Percentiles rank a stretch among this genome's conserved stretches.
These are phyloP conservation scores for Mycalesis mineus DNA, from an alignment of 2,888 invertebrate species.

Conservation along the genomic window DNA sequence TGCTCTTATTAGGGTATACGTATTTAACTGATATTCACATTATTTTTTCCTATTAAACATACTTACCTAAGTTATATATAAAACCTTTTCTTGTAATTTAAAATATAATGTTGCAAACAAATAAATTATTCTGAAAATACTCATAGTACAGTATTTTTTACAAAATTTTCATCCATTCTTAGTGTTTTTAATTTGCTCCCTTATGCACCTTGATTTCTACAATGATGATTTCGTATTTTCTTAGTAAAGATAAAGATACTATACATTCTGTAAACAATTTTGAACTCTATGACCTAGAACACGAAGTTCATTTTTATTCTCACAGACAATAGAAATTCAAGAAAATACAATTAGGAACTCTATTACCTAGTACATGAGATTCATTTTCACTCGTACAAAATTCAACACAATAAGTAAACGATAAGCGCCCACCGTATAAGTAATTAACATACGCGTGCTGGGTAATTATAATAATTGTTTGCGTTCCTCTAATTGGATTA, in stretches of 20 bases:
- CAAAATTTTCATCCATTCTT: background rate
- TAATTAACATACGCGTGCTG: slow-evolving; percentile 33
- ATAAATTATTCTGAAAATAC: too few relatives aligned
- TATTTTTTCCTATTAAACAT: too few relatives aligned
- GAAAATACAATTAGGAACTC: too few relatives aligned
- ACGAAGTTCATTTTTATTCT: background rate
- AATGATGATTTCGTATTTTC: background rate
- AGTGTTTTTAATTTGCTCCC: background rate
- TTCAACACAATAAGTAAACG: background rate
- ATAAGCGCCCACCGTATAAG: slow-evolving; percentile 21
- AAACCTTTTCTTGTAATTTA: too few relatives aligned
- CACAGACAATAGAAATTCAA: too few relatives aligned
- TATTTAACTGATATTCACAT: too few relatives aligned
- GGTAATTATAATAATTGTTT: slow-evolving; percentile 38
- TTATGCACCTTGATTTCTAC: background rate
- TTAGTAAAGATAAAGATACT: background rate
- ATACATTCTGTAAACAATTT: background rate
- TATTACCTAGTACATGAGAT: background rate
- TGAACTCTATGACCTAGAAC: background rate
- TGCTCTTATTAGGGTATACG: too few relatives aligned
- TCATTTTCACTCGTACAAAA: background rate
- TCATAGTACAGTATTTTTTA: too few relatives aligned
- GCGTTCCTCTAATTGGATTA: slow-evolving; percentile 37
- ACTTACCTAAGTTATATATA: too few relatives aligned
- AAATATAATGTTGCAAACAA: too few relatives aligned